A percentile compares a stretch with the other conserved stretches of the same genome.
Evolutionary conservation across 2,113 vertebrate species (phyloP).

Genomic region (Tragelaphus scriptus): DNA sequence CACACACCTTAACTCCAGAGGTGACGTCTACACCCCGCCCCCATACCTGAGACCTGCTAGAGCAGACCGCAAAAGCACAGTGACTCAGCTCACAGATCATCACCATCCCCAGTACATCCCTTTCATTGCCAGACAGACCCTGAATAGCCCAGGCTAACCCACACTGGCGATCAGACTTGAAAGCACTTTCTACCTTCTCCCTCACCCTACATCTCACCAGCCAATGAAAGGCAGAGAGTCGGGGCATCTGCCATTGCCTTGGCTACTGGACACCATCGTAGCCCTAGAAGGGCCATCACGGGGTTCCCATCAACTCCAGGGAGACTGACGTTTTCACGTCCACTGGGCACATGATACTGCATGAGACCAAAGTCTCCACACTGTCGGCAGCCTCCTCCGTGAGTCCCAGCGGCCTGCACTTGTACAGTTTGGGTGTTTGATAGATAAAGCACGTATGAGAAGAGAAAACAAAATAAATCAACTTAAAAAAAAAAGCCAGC

Average conservation of each 20-base stretch:
- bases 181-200: constrained; percentile 28
- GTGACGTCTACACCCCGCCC: neutral
- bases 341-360: constrained; percentile 56
- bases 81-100: neutral
- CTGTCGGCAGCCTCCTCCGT: constrained; percentile 31
- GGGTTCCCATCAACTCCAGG: neutral
- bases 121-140: neutral
- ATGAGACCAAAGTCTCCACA: constrained; percentile 72
- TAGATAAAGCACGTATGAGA: constrained; percentile 82
- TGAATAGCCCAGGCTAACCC: neutral
- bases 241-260: neutral
- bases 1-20: neutral
- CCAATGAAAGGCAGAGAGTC: constrained; percentile 25
- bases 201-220: neutral
- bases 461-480: constrained; percentile 76
- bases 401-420: constrained; percentile 74
- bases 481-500: constrained; percentile 76
- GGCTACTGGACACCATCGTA: neutral
- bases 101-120: neutral
- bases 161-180: neutral
- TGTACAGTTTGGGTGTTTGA: constrained; percentile 86
- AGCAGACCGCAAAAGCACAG: constrained; percentile 50
- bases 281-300: neutral
- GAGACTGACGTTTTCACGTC: neutral
- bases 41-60: neutral